Base-by-base conservation (phyloP, 2,888 invertebrate genomes). In the Gymnocheta viridis region DNA sequence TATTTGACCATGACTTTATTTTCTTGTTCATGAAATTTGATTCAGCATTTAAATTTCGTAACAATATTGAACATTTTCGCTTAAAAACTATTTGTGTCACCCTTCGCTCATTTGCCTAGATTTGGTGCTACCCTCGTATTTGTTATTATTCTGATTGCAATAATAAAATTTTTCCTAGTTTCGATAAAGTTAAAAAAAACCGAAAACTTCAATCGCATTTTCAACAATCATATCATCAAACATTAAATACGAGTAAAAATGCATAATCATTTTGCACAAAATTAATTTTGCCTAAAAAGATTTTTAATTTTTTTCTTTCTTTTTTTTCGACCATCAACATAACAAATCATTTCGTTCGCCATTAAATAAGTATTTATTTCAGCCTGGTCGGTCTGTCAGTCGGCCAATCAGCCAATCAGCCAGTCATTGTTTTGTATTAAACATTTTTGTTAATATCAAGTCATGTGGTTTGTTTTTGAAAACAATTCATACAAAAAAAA, bases 361-460 rank as follows among this genome's bases (percentile, higher is more conserved):
- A 32, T 35, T 19, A 51, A 2, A 19, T 6, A 32, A 14, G 17
- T 47, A 27, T n/a, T 27, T 51, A 73, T 14, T 27, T 62, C 29
- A 6, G 17, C 7, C 56, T 12, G 38, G 29, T n/a, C 19, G 2
- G 14, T 41, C 22, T 60, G 54, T 41, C 47, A 56, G 32, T 2
- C 35, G 2, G 7, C 10, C 32, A 44, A 19, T 58, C 24, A 35
- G 7, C 10, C 32, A 44, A 19, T 58, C 24, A 35, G n/a, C 7
- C 44, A 47, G 14, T 19, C 74, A 44, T 29, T 27, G 41, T 29
- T 79, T 79, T 60, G 22, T 70, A 19, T 70, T 64, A 47, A 67
- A 58, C 17, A 58, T 58, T 80, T 69, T 67, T 66, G 56, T 72
- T 72, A 72, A 72, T 79, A 66, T 56, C 14, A 60, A 67, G 32